Base-by-base conservation (phyloP, 2,113 vertebrate species). In the Scartelaos histophorus region DNA sequence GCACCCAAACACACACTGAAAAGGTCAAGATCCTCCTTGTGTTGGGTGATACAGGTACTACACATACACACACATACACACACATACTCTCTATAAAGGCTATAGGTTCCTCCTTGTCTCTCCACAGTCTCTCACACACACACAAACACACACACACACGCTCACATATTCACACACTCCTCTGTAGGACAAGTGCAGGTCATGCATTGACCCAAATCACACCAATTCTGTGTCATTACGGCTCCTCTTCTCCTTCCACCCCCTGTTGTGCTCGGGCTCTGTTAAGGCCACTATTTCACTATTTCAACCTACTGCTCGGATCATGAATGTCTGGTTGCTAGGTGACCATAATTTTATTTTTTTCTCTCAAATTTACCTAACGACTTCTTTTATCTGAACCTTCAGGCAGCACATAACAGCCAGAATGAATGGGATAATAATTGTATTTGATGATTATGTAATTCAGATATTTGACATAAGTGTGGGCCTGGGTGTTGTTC, bases 271-370 rank as follows among this genome's bases (percentile, higher is more conserved):
- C 45, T 74, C 17, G 21, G 25, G 22, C 21, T 17, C 10, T 51
- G n/a, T 22, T 61, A 6, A 21, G 54, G 22, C 1, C 15, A 60
- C n/a, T 12, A 4, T 45, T 45, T n/a, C 15, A 60, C n/a, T 12
- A 4, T 45, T 45, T n/a, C 13, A 21, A n/a, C 25, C 22, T 51
- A 34, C 19, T 9, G 1, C 51, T 57, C 15, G 21, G 47, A n/a
- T 25, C 3, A 13, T 22, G 13, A 67, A 11, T 66, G 64, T 34
- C 12, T 24, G 15, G 57, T 70, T 70, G 69, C 61, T 54, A 74
- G 57, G 68, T 56, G 69, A 72, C 67, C 47, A 13, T 17, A 19
- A n/a, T 64, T 64, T n/a, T 64, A 16, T 58, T 58, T 15, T 24
- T 29, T 58, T 58, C 3, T 25, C 56, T 1, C 21, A 58, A 22